Base-by-base conservation (phyloP, 2,888 invertebrate genomes). In the Lycia hirtaria region DNA sequence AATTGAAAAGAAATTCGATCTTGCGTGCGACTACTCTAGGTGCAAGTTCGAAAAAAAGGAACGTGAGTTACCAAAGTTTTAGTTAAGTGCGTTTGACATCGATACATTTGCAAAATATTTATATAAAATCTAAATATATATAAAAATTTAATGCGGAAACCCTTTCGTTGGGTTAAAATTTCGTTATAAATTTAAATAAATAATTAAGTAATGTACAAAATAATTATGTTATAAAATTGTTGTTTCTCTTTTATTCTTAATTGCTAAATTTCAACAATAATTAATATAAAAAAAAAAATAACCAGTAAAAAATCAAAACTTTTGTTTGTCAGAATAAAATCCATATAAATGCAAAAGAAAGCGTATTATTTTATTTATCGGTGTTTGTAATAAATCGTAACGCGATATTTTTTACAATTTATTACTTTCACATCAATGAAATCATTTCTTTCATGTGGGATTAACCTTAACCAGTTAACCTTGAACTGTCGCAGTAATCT, bases 61-160 rank as follows among this genome's bases (percentile, higher is more conserved):
- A 26, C n/a, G 15, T 10, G 10, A n/a, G 3, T 3, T 15, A 26
- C 24, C 5, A 7, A 35, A 22, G 35, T 35, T 37, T 49, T 56
- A 56, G 55, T 56, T 43, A 49, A 28, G 49, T 56, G 55, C 49
- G n/a, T 33, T 10, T 9, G 19, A 7, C 37, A 35, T 37, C 52
- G 35, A 44, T 45, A 33, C 7, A 10, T 22, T 45, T 33, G 12
- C n/a, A 1, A 24, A 9, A n/a, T n/a, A n/a, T 37, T 4, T 37
- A 5, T 14, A 24, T 10, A 5, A 17, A 26, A 10, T 17, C 1
- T 1, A 20, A n/a, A 41, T 24, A 24, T n/a, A n/a, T n/a, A n/a
- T n/a, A n/a, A n/a, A n/a, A n/a, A n/a, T n/a, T n/a, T n/a, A n/a
- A n/a, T n/a, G n/a, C n/a, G n/a, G n/a, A n/a, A n/a, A n/a, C n/a